Base-by-base conservation (phyloP, 2,797 vertebrate species). In the Pangasius krempfi region DNA sequence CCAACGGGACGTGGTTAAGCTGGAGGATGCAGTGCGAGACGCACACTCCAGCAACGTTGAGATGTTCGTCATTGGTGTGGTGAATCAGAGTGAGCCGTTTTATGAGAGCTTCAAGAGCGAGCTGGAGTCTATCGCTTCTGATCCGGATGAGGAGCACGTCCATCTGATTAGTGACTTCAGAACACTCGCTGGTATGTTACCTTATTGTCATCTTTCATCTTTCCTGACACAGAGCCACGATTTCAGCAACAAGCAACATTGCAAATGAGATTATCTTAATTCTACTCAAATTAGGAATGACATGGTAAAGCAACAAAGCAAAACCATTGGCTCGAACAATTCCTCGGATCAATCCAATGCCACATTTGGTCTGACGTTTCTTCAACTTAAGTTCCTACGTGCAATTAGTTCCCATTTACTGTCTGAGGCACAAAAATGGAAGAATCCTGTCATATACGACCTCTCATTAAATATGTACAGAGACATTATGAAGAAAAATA, bases 71-170 rank as follows among this genome's bases (percentile, higher is more conserved):
- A 95, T 97, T 6, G 98, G 97, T 1, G 95, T 98, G 2, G 86
- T 94, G 89, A 97, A 96, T 87, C 95, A 85, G 76, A 95, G 90
- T 0, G 95, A 97, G 44, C 94, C 91, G 20, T 93, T 95, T 37
- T 96, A 94, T 9, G 10, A 90, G 0, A 91, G 94, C 64, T 97
- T 98, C 90, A 92, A 92, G 87, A 92, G 91, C n/a, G 96, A 97
- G 94, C 97, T 98, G 94, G 94, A 95, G 18, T 93, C 94, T 7
- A 96, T 98, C 5, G 97, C 97, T 58, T 96, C 97, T 0, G 96
- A 97, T 66, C 96, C 97, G 0, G 94, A 96, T 73, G 93, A 94
- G 27, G 95, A 96, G 9, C 96, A 98, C 0, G 90, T 98, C 86
- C 96, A 96, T 92, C 94, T 96, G 20, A 97, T 97, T 60, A 94